phyloP scores from a whole-genome alignment of 2,113 vertebrate species.

The Hemichromis elongatus region DNA sequence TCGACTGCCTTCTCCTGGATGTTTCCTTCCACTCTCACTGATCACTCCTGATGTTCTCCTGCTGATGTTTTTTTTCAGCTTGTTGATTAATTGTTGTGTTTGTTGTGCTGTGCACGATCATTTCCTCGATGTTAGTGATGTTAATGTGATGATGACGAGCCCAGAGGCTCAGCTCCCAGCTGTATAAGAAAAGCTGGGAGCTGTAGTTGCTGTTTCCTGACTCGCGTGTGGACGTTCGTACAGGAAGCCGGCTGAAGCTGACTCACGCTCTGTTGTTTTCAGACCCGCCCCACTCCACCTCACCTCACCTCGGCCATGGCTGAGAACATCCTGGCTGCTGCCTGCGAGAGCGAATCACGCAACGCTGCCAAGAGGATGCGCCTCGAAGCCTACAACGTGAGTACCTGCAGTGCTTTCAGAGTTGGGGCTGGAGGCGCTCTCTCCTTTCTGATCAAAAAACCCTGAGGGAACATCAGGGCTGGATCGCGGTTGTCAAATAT shows the following conservation, averaged over 20 bases:
- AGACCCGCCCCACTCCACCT: slow-evolving; percentile 80
- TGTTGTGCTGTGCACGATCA: not conserved
- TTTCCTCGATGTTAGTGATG: not conserved
- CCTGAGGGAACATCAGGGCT: not conserved
- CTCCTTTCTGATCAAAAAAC: not conserved
- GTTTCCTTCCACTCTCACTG: not conserved
- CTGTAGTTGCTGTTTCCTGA: no score
- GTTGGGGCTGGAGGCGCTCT: not conserved
- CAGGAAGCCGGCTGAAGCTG: not conserved
- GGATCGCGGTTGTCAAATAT: not conserved
- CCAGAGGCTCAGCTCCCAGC: no score
- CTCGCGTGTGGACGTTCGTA: no score
- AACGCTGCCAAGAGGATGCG: slow-evolving; percentile 99
- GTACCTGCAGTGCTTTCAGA: not conserved
- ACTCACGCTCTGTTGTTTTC: not conserved
- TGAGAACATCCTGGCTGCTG: slow-evolving; percentile 95
- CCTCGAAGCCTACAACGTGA: slow-evolving; percentile 76
- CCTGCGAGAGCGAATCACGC: slow-evolving; percentile 94
- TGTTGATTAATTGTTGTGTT: not conserved
- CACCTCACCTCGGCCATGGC: slow-evolving; percentile 99
- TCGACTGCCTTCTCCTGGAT: not conserved
- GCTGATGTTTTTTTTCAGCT: accelerated
- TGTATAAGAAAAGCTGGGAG: no score
- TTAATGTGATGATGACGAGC: not conserved
- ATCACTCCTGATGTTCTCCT: not conserved